Conservation (phyloP, 1,140 invertebrate species). For the Kradibia gibbosae region DNA sequence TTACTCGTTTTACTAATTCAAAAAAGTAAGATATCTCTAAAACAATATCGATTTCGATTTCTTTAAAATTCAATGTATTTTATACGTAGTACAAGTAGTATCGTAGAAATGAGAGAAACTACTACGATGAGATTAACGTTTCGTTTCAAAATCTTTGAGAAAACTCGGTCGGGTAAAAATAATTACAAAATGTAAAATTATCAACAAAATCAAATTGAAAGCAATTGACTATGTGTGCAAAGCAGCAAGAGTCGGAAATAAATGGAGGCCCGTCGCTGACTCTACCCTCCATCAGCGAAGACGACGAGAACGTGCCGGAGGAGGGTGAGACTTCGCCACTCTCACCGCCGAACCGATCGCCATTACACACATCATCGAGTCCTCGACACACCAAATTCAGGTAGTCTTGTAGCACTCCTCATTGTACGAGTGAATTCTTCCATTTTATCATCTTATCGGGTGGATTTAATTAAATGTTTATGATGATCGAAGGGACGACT, state of each 20-base stretch:
- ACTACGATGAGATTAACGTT: not conserved
- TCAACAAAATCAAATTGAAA: not conserved
- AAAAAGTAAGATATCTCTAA: no score
- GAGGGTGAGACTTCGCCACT: constrained; percentile 79
- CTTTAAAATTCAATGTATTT: no score
- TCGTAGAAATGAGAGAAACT: not conserved
- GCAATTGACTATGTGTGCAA: not conserved
- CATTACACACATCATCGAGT: constrained; percentile 74
- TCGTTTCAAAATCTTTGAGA: not conserved
- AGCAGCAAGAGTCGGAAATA: constrained; percentile 82
- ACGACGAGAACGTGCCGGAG: constrained; percentile 88
- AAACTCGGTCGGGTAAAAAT: not conserved
- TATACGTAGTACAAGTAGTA: no score
- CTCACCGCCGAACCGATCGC: constrained; percentile 77
- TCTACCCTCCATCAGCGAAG: constrained; percentile 91
- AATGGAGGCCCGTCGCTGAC: constrained; percentile 87
- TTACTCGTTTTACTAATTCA: no score
- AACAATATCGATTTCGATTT: no score
- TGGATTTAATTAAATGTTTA: not conserved
- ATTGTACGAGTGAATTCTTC: not conserved
- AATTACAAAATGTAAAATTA: not conserved
- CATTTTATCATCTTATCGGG: not conserved
- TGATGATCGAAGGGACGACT: constrained; percentile 56
- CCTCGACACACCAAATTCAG: constrained; percentile 81
- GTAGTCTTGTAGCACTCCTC: constrained; percentile 57